Evolutionary conservation across 2,113 vertebrate species (phyloP).

Genomic region (Sinosuthora webbiana): DNA sequence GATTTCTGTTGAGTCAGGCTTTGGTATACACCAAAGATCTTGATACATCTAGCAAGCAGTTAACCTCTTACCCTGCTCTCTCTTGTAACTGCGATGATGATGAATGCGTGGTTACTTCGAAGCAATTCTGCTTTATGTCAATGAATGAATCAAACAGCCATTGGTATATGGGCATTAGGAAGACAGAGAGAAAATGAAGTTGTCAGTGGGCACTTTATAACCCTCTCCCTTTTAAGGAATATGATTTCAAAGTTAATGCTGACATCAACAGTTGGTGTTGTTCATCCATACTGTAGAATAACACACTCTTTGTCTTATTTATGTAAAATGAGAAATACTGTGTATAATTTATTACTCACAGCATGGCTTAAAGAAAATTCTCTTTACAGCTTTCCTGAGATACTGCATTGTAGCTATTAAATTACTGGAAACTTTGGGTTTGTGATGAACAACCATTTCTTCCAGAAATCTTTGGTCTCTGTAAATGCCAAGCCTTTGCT

Average conservation of each 20-base stretch:
- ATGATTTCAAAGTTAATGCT: slow-evolving; percentile 43
- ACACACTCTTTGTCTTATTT: slow-evolving; percentile 33
- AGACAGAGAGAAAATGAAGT: background rate
- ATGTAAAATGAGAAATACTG: slow-evolving; percentile 18
- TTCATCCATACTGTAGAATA: background rate
- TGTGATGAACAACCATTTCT: background rate
- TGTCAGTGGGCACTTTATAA: slow-evolving; percentile 1
- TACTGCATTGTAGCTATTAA: background rate
- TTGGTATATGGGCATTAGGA: background rate
- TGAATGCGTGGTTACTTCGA: slow-evolving; percentile 43
- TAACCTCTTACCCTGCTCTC: slow-evolving; percentile 57
- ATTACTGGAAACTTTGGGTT: background rate
- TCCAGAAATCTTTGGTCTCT: background rate
- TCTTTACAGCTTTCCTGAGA: background rate
- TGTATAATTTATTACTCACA: slow-evolving; percentile 17
- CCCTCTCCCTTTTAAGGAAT: slow-evolving; percentile 23
- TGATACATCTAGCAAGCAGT: slow-evolving; percentile 50
- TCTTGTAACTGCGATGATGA: slow-evolving; percentile 52
- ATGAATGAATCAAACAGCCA: slow-evolving; percentile 61
- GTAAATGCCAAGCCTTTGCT: background rate
- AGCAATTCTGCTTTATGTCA: slow-evolving; percentile 63
- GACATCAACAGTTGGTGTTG: slow-evolving; percentile 49
- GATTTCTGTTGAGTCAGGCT: slow-evolving; percentile 28
- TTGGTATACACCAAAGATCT: slow-evolving; percentile 28
- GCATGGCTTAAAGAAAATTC: background rate